Conservation (phyloP, 2,888 invertebrate genomes). For the Megastigmus dorsalis region DNA sequence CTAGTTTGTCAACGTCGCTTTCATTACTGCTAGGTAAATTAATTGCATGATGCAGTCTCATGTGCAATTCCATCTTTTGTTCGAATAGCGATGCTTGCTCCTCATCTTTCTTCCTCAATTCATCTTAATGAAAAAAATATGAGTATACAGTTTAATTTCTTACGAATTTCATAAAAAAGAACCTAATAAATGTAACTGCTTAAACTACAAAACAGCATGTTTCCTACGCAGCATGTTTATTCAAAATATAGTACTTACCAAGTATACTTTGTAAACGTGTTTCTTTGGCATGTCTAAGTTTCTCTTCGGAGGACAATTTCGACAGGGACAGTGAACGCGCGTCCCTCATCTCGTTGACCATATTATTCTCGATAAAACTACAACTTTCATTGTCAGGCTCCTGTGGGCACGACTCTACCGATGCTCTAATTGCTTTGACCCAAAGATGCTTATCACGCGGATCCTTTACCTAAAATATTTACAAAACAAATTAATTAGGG, state of each 20-base stretch:
- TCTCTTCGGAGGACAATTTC: slow-evolving; percentile 81
- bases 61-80: slow-evolving; percentile 90
- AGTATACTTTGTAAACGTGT: slow-evolving; percentile 87
- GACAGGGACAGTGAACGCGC: slow-evolving; percentile 68
- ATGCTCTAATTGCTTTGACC: slow-evolving; percentile 91
- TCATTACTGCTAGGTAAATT: slow-evolving; percentile 73
- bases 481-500: too few relatives aligned
- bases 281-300: slow-evolving; percentile 84
- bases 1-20: slow-evolving; percentile 63
- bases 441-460: slow-evolving; percentile 93
- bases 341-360: slow-evolving; percentile 63
- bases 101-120: slow-evolving; percentile 90
- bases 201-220: background rate
- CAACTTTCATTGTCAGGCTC: slow-evolving; percentile 82
- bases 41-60: slow-evolving; percentile 84
- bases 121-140: slow-evolving; percentile 78
- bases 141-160: too few relatives aligned
- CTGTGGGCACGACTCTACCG: slow-evolving; percentile 90
- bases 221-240: background rate
- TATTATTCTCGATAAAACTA: slow-evolving; percentile 61
- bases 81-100: slow-evolving; percentile 90
- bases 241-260: slow-evolving; percentile 76
- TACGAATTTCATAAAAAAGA: too few relatives aligned
- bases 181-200: background rate
- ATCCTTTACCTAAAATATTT: slow-evolving; percentile 78